Base-by-base conservation (phyloP, 1,140 invertebrate species). In the Drosophila kanapiae region DNA sequence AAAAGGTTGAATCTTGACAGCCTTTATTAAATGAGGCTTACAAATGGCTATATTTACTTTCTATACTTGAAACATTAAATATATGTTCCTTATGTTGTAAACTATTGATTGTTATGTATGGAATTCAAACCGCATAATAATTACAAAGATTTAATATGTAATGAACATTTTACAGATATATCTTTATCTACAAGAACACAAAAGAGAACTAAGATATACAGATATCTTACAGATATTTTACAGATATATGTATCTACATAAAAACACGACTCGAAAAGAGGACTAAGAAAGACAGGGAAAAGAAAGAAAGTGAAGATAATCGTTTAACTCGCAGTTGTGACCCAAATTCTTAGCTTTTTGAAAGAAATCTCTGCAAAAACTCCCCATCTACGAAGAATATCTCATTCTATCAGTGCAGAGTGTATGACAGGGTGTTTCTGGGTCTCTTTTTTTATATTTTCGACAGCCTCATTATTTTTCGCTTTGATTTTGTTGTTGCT, bases 401-500 rank as follows among this genome's bases (percentile, higher is more conserved):
- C 18, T 6, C 4, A 72, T 38, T 72, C 67, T 53, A 58, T 51
- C 53, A 35, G 2, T 37, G n/a, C 4, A 31, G 16, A 9, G 29
- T 67, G 6, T 51, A n/a, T 31, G 5, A 10, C 13, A 54, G 42
- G 65, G 43, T 59, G 33, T 69, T 56, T 48, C 58, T 31, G 49
- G 31, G 38, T 72, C 51, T 70, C 35, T 31, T 70, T 71, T 54
- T 18, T 23, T 43, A 6, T 43, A 54, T 54, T 37, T 72, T 72
- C 49, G 69, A 60, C 69, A 72, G 37, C n/a, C 69, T 14, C 75
- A 58, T 47, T 31, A 53, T 62, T 57, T 72, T 54, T 70, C 33
- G n/a, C 57, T 79, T 59, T 69, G 47, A 27, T 69, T 71, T 69
- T 69, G 45, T 51, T 75, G 53, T 61, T 71, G 62, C 45, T 77